Evolutionary conservation across 2,113 vertebrate species (phyloP), one percentile per base, ranked within the genome.

Genomic region (Epinephelus moara): DNA sequence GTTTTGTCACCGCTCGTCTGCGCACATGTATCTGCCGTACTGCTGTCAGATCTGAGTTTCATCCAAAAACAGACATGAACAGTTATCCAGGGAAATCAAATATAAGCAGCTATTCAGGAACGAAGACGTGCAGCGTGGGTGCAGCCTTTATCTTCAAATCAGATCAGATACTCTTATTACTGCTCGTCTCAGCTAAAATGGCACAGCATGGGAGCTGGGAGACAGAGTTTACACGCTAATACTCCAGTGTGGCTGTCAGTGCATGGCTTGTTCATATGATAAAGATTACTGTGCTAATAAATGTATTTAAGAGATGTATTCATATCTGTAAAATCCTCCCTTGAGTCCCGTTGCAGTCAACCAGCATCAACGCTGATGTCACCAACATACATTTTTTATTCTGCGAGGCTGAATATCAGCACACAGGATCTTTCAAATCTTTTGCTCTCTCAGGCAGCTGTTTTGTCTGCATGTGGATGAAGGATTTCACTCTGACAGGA

Each of bases 141-240:
- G 13, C 66, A 75, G 50, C 12, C 59, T 78, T 59, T 67, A 61
- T 70, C 81, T 81, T 76, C 66, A 67, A 1, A 85, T 86, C 81
- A 83, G 73, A 85, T 83, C 81, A 77, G 72, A 83, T 84, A 27
- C 6, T 77, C 64, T 74, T 63, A 60, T 84, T 84, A 74, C 61
- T 60, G 71, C 78, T 76, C 69, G 57, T 60, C 68, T 80, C 73
- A 77, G 80, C 85, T 81, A 59, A 83, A 85, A 76, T 6, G n/a
- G 45, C 71, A 19, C 53, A 78, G 66, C 3, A 0, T 75, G 2
- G 56, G 60, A n/a, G 75, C 67, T 63, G 18, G 23, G 67, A 47
- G 72, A 64, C 62, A 60, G 18, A 47, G 50, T 50, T 69, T 40
- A 56, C 47, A 71, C 0, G 12, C 42, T 59, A 15, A 62, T 56